Conservation (phyloP, 2,888 invertebrate species). For the Parapristionchus giblindavisi region DNA sequence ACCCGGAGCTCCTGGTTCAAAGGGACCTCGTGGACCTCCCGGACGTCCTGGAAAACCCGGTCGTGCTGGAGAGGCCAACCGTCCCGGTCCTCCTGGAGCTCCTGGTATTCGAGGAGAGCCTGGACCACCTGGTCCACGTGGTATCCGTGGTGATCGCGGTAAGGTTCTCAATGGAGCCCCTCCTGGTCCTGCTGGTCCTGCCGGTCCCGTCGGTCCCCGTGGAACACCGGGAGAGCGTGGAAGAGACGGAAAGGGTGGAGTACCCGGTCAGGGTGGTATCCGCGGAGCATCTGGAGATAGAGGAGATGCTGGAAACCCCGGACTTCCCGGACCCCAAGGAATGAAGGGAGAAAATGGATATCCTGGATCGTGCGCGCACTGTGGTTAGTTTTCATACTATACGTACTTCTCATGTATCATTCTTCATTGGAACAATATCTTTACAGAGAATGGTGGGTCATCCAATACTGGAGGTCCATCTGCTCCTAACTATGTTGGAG, state of each 20-base stretch:
- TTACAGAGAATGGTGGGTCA: neutral
- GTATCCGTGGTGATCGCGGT: constrained; percentile 54
- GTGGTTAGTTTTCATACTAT: constrained; percentile 28
- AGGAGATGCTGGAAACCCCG: constrained; percentile 61
- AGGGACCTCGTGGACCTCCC: constrained; percentile 60
- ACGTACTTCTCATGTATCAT: no score
- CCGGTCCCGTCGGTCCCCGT: constrained; percentile 57
- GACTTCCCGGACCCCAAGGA: constrained; percentile 63
- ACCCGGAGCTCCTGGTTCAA: constrained; percentile 40
- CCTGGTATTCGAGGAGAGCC: constrained; percentile 62
- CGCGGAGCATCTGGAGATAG: constrained; percentile 58
- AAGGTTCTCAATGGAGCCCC: constrained; percentile 59
- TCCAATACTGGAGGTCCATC: neutral
- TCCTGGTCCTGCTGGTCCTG: constrained; percentile 59
- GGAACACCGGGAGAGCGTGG: constrained; percentile 59
- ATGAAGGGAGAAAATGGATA: constrained; percentile 57
- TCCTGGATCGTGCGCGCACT: constrained; percentile 53
- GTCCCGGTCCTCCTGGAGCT: constrained; percentile 66
- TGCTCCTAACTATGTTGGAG: neutral
- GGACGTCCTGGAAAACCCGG: constrained; percentile 52
- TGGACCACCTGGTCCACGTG: constrained; percentile 58
- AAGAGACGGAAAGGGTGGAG: constrained; percentile 58
- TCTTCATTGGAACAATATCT: no score
- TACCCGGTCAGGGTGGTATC: constrained; percentile 55
- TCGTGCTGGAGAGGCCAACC: constrained; percentile 60